phyloP scores from a whole-genome alignment of 2,797 vertebrate species.

The Serranus cabrilla region DNA sequence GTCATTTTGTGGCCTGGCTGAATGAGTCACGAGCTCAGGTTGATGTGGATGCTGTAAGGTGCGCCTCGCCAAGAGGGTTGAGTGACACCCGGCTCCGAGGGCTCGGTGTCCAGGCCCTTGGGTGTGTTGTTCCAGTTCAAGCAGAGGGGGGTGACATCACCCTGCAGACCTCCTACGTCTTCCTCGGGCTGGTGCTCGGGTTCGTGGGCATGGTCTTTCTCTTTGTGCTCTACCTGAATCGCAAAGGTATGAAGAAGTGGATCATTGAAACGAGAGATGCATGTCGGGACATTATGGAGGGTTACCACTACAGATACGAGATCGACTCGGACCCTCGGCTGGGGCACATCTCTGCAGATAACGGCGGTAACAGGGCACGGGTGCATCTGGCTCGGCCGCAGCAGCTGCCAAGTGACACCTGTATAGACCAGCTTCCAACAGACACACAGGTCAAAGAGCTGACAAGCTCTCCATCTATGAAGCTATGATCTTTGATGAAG shows the following conservation, averaged over 20 bases:
- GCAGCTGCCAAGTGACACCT: slow-evolving; percentile 74
- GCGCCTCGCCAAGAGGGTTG: slow-evolving; percentile 73
- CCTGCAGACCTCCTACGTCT: slow-evolving; percentile 87
- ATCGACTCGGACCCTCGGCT: slow-evolving; percentile 86
- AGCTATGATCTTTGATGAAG: slow-evolving; percentile 38
- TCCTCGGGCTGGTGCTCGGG: slow-evolving; percentile 86
- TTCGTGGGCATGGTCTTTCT: slow-evolving; percentile 88
- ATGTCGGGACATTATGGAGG: slow-evolving; percentile 85
- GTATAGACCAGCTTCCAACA: slow-evolving; percentile 53
- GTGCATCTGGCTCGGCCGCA: slow-evolving; percentile 53
- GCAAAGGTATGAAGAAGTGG: slow-evolving; percentile 87
- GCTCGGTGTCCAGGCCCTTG: slow-evolving; percentile 64
- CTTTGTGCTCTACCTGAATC: slow-evolving; percentile 89
- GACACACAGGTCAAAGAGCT: slow-evolving; percentile 62
- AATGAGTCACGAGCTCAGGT: slow-evolving; percentile 76
- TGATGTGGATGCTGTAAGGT: slow-evolving; percentile 80
- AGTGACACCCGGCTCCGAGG: slow-evolving; percentile 61
- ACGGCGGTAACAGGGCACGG: slow-evolving; percentile 27
- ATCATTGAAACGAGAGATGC: slow-evolving; percentile 81
- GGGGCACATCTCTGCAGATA: slow-evolving; percentile 63
- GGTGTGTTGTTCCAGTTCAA: slow-evolving; percentile 71
- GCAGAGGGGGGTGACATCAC: slow-evolving; percentile 71
- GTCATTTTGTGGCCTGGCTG: slow-evolving; percentile 80
- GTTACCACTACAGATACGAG: slow-evolving; percentile 87
- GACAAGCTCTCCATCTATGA: slow-evolving; percentile 39